Evolutionary conservation across 2,797 vertebrate genomes (phyloP), one percentile per base, ranked within the genome.

Genomic region (Vireo griseus): DNA sequence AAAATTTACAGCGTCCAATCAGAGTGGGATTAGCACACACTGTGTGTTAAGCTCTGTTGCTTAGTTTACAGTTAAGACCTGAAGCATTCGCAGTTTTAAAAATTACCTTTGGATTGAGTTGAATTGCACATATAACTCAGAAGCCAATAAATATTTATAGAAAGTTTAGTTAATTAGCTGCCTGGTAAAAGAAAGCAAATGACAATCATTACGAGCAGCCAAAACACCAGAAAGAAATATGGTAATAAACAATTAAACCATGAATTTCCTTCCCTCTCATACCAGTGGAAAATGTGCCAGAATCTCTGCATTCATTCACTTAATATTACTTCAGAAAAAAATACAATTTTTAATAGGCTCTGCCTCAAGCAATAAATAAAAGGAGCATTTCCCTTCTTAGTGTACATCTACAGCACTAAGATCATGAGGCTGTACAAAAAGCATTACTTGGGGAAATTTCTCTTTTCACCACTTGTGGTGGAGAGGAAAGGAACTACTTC

Each of bases 1-100:
- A 95, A 92, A 95, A 96, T 95, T 96, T 96, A 96, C 65, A 93
- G 65, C 86, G 61, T 94, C 93, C 69, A 86, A 88, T 95, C 91
- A 92, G 80, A 84, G 50, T 33, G 69, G 82, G 88, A 96, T 96
- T 96, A 97, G 74, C 83, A 79, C 93, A 89, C n/a, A 74, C 78
- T 89, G 72, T 78, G 83, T 65, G n/a, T 76, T 95, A 88, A 96
- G 58, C 88, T 78, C 83, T 92, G 50, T 62, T 88, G 78, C 72
- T 77, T 50, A 85, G 93, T 91, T 96, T 91, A 95, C 55, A 85
- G 86, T 94, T 94, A 94, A 92, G 58, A 88, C 51, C 63, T 52
- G 73, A 94, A 95, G 65, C 37, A 81, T 51, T 92, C 66, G 80
- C 16, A 45, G 76, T 44, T 95, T 86, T 74, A 96, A 92, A 74